phyloP scores from a whole-genome alignment of 2,888 invertebrate genomes.

The Sphaerophoria rueppellii region DNA sequence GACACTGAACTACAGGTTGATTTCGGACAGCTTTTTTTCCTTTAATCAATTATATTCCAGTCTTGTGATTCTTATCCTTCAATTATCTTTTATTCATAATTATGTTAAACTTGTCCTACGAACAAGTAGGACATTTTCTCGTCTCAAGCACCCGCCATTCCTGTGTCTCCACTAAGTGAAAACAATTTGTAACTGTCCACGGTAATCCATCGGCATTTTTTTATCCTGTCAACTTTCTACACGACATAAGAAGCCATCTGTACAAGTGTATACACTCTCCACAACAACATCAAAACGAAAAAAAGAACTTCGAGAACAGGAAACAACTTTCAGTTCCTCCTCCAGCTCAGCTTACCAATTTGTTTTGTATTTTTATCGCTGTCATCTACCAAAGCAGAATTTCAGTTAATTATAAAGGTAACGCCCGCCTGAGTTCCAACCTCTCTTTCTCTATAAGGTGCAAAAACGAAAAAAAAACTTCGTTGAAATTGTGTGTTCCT shows the following conservation, averaged over 20 bases:
- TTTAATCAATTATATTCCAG: no score
- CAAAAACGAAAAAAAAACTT: conserved; percentile 3
- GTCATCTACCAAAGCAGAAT: conserved; percentile 45
- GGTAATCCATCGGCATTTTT: conserved; percentile 11
- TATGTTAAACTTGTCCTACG: no score
- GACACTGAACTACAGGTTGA: no score
- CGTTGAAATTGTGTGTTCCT: conserved; percentile 48
- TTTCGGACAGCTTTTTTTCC: no score
- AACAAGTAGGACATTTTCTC: no score
- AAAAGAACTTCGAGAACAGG: conserved; percentile 3
- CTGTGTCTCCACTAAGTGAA: background rate
- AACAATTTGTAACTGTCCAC: conserved; percentile 21
- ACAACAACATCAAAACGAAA: background rate
- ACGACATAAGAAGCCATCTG: background rate
- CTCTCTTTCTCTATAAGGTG: conserved; percentile 23
- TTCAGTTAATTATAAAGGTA: conserved; percentile 37
- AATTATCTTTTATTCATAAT: no score
- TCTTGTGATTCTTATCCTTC: no score
- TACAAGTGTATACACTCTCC: background rate
- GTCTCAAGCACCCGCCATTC: background rate
- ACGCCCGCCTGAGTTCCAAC: conserved; percentile 41
- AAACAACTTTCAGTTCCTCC: conserved; percentile 16
- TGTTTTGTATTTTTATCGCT: conserved; percentile 42
- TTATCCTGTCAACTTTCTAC: conserved; percentile 15
- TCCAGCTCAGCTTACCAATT: conserved; percentile 39